Evolutionary conservation across 1,140 invertebrate genomes (phyloP).

Genomic region (Tetraneura akinire): DNA sequence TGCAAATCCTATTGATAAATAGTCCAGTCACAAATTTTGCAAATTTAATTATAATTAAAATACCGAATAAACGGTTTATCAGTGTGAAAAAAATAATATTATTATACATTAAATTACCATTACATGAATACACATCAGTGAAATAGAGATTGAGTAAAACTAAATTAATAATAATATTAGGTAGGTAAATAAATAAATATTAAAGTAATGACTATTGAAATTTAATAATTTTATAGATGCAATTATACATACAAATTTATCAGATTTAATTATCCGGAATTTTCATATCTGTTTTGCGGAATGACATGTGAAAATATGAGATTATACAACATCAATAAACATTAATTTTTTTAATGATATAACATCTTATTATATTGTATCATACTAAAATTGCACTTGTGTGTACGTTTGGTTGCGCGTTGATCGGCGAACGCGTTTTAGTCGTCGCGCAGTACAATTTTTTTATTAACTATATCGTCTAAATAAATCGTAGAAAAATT

Average conservation of each 20-base stretch:
- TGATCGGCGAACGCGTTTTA: not conserved
- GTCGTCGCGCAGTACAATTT: too few relatives aligned
- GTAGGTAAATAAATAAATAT: too few relatives aligned
- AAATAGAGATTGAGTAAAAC: too few relatives aligned
- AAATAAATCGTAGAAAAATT: too few relatives aligned
- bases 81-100: not conserved
- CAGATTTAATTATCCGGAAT: conserved; percentile 23
- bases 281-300: not conserved
- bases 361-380: not conserved
- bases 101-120: too few relatives aligned
- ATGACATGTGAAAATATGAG: not conserved
- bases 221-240: too few relatives aligned
- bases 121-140: too few relatives aligned
- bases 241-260: not conserved
- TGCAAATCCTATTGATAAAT: not conserved
- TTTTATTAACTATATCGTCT: too few relatives aligned
- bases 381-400: not conserved
- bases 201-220: too few relatives aligned
- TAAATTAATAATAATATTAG: too few relatives aligned
- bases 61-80: not conserved
- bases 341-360: not conserved
- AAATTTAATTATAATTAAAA: not conserved
- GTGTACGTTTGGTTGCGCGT: conserved; percentile 29
- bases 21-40: not conserved
- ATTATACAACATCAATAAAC: not conserved